Conservation (phyloP, 2,888 invertebrate species). For the Eupelmus urozonus region DNA sequence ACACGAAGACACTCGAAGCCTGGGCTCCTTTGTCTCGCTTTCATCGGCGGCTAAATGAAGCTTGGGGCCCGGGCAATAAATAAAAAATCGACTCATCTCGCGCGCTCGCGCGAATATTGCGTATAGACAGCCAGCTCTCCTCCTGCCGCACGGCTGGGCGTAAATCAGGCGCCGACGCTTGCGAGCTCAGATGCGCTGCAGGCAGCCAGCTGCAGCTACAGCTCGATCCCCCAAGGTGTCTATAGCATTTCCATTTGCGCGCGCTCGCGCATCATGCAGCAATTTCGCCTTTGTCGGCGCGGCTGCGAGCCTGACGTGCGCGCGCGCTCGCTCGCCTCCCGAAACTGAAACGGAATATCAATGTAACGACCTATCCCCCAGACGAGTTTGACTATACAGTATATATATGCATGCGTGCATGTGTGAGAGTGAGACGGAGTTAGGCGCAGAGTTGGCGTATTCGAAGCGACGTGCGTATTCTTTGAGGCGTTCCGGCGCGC, state of each 20-base stretch:
- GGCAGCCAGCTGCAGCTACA: neutral
- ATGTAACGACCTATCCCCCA: constrained; percentile 25
- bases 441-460: too few relatives aligned
- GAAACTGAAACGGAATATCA: constrained; percentile 50
- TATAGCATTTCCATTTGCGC: constrained; percentile 16
- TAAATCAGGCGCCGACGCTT: constrained; percentile 20
- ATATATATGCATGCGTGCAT: neutral
- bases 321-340: neutral
- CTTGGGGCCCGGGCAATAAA: neutral
- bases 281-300: constrained; percentile 42
- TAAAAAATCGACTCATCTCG: constrained; percentile 28
- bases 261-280: constrained; percentile 16
- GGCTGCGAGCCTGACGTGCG: neutral
- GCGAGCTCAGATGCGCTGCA: neutral
- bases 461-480: constrained; percentile 13
- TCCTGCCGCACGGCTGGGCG: too few relatives aligned
- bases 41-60: constrained; percentile 22
- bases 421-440: too few relatives aligned
- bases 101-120: neutral
- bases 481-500: constrained; percentile 11
- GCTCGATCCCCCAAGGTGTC: constrained; percentile 19
- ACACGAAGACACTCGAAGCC: neutral
- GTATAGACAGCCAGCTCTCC: neutral
- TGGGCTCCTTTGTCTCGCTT: neutral
- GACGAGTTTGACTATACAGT: constrained; percentile 9